Evolutionary conservation across 2,113 vertebrate genomes (phyloP).

Genomic region (Callospermophilus lateralis): DNA sequence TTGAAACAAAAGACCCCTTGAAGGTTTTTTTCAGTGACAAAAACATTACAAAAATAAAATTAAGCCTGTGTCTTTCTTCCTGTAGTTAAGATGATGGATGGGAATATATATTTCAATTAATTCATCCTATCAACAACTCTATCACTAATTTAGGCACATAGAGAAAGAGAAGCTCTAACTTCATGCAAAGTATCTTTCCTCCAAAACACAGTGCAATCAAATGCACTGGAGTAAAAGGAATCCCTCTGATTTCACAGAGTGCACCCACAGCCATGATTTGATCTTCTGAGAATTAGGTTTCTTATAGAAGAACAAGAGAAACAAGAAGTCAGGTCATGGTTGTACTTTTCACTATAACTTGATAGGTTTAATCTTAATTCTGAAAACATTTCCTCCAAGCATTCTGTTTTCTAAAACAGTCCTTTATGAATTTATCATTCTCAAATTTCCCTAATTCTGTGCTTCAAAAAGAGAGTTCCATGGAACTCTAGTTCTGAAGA

Average conservation of each 20-base stretch:
- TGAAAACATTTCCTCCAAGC: conserved; percentile 21
- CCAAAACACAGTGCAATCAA: not conserved
- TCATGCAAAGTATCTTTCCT: not conserved
- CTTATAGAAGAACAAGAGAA: not conserved
- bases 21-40: not conserved
- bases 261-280: not conserved
- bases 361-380: conserved; percentile 52
- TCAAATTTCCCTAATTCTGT: not conserved
- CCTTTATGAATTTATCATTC: not conserved
- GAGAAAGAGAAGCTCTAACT: not conserved
- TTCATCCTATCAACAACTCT: not conserved
- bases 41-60: not conserved
- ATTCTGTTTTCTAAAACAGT: not conserved
- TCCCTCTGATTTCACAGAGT: not conserved
- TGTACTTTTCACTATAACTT: not conserved
- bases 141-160: not conserved
- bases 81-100: not conserved
- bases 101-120: not conserved
- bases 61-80: not conserved
- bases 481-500: not conserved
- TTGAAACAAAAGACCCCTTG: not conserved
- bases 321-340: not conserved
- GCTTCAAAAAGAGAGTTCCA: not conserved
- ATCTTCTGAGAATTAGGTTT: conserved; percentile 16
- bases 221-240: not conserved